Evolutionary conservation across 2,888 invertebrate species (phyloP), one percentile per base, ranked within the genome.

Genomic region (Phytoseiulus persimilis): DNA sequence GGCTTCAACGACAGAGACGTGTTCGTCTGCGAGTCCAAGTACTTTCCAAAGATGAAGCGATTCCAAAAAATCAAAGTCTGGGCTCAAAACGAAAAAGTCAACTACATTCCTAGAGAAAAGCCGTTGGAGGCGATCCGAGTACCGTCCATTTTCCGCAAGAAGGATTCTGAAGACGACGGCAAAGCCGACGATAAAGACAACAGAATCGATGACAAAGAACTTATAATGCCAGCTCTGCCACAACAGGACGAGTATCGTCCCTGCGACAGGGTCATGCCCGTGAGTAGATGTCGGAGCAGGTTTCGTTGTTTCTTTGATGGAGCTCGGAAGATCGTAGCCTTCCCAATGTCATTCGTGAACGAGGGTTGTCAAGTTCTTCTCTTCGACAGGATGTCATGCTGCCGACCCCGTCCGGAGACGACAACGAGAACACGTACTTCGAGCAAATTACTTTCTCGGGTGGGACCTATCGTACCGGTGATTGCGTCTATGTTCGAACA

Each of bases 11-110:
- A 98, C 91, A 96, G 97, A 92, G 98, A 99, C 93, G 96, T 99
- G 0, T 99, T 96, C 92, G 98, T 99, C 0, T 99, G 99, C 93
- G 99, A 99, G 93, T 98, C 97, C 31, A 95, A 98, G 6, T 99
- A 99, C 93, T 96, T 95, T 91, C 95, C 96, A 0, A 95, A 95
- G 91, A 95, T 95, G 83, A 95, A 97, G 90, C 95, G 95, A 92
- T 99, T 99, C 93, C 97, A 97, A 93, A 98, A 98, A 93, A 97
- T 99, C 83, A 94, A 94, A 92, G 93, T 93, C 91, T 90, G 91
- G 90, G 89, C 89, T 94, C 91, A 96, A 95, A 95, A 95, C 94
- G 92, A 95, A 93, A 91, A 95, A 93, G 93, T 95, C 0, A 94
- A 94, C 91, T 93, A 96, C 91, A 93, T 95, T 18, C 93, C 94